Base-by-base conservation (phyloP, 2,888 invertebrate species). In the Amiota mariae region DNA sequence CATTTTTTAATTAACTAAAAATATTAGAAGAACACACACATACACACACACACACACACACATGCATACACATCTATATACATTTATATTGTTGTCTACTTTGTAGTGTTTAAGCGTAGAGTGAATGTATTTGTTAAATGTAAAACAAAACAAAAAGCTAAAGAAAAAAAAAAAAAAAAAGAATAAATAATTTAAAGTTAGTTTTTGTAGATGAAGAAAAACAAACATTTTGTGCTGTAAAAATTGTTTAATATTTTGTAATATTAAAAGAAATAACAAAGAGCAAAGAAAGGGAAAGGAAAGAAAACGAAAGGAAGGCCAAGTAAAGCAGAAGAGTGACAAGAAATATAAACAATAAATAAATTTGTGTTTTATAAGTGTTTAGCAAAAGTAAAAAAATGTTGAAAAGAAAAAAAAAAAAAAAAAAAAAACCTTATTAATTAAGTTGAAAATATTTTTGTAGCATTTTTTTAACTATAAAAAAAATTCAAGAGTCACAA, bases 61-160 rank as follows among this genome's bases (percentile, higher is more conserved):
- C 36, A 36, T 36, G 6, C 6, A 36, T 6, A 36, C 36, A 36
- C 36, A 36, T 6, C 2, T 6, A 36, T 6, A 36, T 36, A 36
- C 36, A 36, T 76, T 72, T 81, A 75, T 78, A 85, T 86, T 86
- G 85, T 84, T 84, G 86, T 86, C 78, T 83, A 86, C 84, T 85
- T 83, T 82, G 82, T 86, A 84, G 83, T 84, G 78, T 77, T 80
- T 76, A 76, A 85, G 78, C 79, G 78, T 83, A 85, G 85, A 66
- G 78, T 76, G 36, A 36, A 36, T 36, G 75, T 84, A 81, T 86
- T 86, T 86, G 85, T 85, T 86, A 79, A 82, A 18, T 51, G 51
- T 54, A 68, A 77, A 71, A 56, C 36, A 47, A 66, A 47, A 46
- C 12, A 63, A 71, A 54, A 54, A 51, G 56, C 11, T 2, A 36